Conservation (phyloP, 2,113 vertebrate genomes). For the Cololabis saira region DNA sequence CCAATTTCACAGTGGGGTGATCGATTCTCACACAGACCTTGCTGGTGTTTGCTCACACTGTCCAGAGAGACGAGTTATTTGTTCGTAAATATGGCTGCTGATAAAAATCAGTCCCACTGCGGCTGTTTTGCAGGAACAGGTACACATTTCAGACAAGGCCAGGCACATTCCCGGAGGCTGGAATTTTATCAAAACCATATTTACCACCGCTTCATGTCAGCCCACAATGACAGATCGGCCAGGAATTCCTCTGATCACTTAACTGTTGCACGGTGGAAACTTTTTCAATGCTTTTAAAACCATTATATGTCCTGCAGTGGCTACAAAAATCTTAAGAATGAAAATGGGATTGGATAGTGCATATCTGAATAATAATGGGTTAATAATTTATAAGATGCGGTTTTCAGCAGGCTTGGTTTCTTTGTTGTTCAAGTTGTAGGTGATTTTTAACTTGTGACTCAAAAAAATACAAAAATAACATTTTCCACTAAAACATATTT, state of each 20-base stretch:
- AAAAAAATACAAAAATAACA: background rate
- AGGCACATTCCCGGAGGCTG: slow-evolving; percentile 76
- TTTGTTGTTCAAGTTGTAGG: background rate
- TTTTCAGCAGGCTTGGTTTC: background rate
- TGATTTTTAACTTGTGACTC: background rate
- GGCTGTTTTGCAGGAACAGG: slow-evolving; percentile 38
- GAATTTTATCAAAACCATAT: slow-evolving; percentile 82
- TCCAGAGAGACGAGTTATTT: slow-evolving; percentile 42
- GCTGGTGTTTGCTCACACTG: slow-evolving; percentile 30
- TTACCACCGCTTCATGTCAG: slow-evolving; percentile 77
- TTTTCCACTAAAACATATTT: slow-evolving; percentile 41
- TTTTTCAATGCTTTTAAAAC: slow-evolving; percentile 25
- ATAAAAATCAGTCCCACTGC: slow-evolving; percentile 66
- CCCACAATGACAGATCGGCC: slow-evolving; percentile 74
- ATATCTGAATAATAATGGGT: too few relatives aligned
- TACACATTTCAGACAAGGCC: slow-evolving; percentile 74
- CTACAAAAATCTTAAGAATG: slow-evolving; percentile 28
- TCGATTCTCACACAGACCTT: slow-evolving; percentile 29
- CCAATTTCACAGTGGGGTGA: slow-evolving; percentile 16
- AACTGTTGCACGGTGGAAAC: slow-evolving; percentile 65
- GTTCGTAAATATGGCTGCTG: slow-evolving; percentile 59
- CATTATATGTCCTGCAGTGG: slow-evolving; percentile 49
- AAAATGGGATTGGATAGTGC: background rate
- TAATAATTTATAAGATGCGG: too few relatives aligned
- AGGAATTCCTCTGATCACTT: slow-evolving; percentile 81